Conservation (phyloP, 64 coral and sea anemone genomes). For the Montipora capricornis region DNA sequence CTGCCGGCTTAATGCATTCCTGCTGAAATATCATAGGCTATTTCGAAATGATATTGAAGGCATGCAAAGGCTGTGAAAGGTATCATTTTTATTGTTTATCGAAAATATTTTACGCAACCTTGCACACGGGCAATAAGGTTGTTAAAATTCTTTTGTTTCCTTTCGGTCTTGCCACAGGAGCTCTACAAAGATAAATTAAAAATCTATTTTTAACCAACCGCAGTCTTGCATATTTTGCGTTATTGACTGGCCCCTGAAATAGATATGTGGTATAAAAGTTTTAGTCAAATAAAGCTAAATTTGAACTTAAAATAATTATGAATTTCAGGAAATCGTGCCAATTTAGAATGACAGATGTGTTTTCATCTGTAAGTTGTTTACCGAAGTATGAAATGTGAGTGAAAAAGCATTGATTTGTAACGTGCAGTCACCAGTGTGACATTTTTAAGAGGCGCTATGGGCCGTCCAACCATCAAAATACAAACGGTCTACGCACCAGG, state of each 20-base stretch:
- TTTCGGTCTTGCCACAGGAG: not conserved
- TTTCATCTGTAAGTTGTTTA: too few species aligned
- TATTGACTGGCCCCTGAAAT: not conserved
- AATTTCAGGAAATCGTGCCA: not conserved
- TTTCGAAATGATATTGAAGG: not conserved
- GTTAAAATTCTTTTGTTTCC: not conserved
- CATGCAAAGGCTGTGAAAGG: not conserved
- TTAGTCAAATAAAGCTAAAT: too few species aligned
- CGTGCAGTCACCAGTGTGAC: too few species aligned
- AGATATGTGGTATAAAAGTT: not conserved
- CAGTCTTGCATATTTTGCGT: not conserved
- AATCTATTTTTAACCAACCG: not conserved
- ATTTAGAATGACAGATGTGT: too few species aligned
- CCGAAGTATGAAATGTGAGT: too few species aligned
- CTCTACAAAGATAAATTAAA: not conserved
- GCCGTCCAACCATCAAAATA: too few species aligned
- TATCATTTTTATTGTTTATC: slow-evolving; percentile 4
- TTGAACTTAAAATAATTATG: too few species aligned
- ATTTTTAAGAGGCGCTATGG: too few species aligned
- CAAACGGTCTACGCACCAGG: too few species aligned
- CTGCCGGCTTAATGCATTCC: not conserved
- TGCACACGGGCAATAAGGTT: slow-evolving; percentile 8
- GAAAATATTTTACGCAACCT: slow-evolving; percentile 43
- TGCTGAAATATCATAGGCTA: not conserved
- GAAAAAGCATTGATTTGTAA: too few species aligned